Evolutionary conservation across 2,888 invertebrate species (phyloP).

Genomic region (Gymnosoma rotundatum): DNA sequence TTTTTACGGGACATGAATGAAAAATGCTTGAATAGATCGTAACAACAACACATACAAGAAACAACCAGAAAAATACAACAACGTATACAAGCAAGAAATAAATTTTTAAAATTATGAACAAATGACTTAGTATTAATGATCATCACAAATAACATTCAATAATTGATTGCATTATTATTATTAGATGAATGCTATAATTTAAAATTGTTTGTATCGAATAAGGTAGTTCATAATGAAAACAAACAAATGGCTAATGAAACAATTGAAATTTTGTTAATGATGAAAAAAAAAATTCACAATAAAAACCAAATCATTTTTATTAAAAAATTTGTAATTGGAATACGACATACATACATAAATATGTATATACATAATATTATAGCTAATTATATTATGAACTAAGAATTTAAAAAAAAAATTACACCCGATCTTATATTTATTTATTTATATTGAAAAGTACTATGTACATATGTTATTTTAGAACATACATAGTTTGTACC

Average conservation of each 20-base stretch:
- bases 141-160: constrained; percentile 6
- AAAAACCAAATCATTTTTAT: constrained; percentile 25
- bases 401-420: too few relatives aligned
- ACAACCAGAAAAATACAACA: constrained; percentile 33
- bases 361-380: constrained; percentile 22
- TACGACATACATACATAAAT: not conserved
- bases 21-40: constrained; percentile 6
- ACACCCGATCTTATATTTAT: too few relatives aligned
- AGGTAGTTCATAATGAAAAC: constrained; percentile 17
- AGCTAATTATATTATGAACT: constrained; percentile 53
- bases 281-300: constrained; percentile 21
- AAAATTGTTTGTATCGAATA: constrained; percentile 37
- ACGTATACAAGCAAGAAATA: constrained; percentile 50
- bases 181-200: constrained; percentile 29
- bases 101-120: constrained; percentile 29
- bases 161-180: constrained; percentile 7
- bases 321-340: constrained; percentile 30
- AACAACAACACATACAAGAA: constrained; percentile 1
- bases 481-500: constrained; percentile 36
- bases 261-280: constrained; percentile 33
- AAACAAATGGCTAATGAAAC: constrained; percentile 8
- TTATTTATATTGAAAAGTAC: constrained; percentile 16
- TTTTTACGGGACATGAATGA: constrained; percentile 26
- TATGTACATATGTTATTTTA: constrained; percentile 51
- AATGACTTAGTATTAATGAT: constrained; percentile 54